Evolutionary conservation across 2,797 vertebrate species (phyloP).

Genomic region (Channallabes apus): DNA sequence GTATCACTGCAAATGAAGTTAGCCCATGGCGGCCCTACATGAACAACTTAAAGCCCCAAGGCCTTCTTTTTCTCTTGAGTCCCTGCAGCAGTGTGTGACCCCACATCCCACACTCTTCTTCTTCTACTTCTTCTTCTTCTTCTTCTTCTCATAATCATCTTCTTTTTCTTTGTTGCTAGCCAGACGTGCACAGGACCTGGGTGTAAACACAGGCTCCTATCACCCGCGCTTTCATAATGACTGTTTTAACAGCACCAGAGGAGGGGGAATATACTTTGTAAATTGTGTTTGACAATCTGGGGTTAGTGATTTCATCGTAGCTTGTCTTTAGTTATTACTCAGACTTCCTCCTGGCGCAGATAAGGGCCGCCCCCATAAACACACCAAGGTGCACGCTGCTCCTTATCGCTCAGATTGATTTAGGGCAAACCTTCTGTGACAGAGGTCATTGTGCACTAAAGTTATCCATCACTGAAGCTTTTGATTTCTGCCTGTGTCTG

Average conservation of each 20-base stretch:
- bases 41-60: constrained; percentile 52
- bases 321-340: constrained; percentile 93
- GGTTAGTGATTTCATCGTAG: constrained; percentile 89
- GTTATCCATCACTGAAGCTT: constrained; percentile 73
- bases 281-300: constrained; percentile 98
- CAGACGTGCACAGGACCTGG: constrained; percentile 73
- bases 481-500: constrained; percentile 75
- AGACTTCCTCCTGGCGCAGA: constrained; percentile 84
- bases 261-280: constrained; percentile 85
- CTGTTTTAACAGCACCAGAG: constrained; percentile 78
- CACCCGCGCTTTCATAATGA: constrained; percentile 86
- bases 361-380: constrained; percentile 77
- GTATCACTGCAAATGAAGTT: constrained; percentile 83
- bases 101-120: constrained; percentile 50
- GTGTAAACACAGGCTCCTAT: constrained; percentile 79
- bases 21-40: constrained; percentile 78
- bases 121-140: not conserved
- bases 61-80: constrained; percentile 69
- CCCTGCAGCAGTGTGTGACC: constrained; percentile 70
- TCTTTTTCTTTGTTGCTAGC: constrained; percentile 56
- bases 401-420: constrained; percentile 80
- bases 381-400: constrained; percentile 77
- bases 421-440: constrained; percentile 74
- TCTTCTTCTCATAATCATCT: not conserved
- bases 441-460: constrained; percentile 78